Evolutionary conservation across 2,113 vertebrate species (phyloP).

Genomic region (Pantherophis guttatus): DNA sequence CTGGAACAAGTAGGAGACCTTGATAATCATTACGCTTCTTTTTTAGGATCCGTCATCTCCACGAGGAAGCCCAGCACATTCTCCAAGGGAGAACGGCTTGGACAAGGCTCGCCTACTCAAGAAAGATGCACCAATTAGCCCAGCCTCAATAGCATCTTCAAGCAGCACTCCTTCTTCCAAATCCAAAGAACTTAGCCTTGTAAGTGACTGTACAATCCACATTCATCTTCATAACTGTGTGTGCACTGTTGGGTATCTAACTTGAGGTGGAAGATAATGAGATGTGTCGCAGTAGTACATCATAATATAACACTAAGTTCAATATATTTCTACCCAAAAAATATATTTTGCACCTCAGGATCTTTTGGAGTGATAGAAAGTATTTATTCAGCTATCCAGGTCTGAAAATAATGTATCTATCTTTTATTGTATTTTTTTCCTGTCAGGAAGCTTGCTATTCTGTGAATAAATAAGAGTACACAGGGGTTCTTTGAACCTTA

Average conservation of each 20-base stretch:
- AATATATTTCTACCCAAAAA: not conserved
- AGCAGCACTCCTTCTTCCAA: conserved; percentile 98
- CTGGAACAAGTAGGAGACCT: not conserved
- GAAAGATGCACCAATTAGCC: conserved; percentile 97
- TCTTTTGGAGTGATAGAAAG: conserved; percentile 24
- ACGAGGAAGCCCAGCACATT: conserved; percentile 91
- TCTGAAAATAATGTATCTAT: conserved; percentile 42
- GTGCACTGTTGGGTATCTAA: not conserved
- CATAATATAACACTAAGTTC: conserved; percentile 23
- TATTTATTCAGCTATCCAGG: conserved; percentile 34
- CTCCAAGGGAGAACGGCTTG: conserved; percentile 94
- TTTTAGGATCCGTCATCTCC: conserved; percentile 93
- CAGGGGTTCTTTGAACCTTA: conserved; percentile 38
- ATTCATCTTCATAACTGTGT: not conserved
- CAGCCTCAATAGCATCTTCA: conserved; percentile 94
- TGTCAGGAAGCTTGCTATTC: conserved; percentile 42
- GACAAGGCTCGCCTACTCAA: conserved; percentile 93
- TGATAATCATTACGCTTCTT: conserved; percentile 32
- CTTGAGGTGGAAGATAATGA: conserved; percentile 7
- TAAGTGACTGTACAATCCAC: conserved; percentile 68
- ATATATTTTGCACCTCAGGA: conserved; percentile 10
- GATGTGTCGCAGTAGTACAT: not conserved
- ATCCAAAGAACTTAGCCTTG: conserved; percentile 98
- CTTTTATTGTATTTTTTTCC: conserved; percentile 50
- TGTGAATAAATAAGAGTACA: conserved; percentile 57